Evolutionary conservation across 2,888 invertebrate species (phyloP), one percentile per base, ranked within the genome.

Genomic region (Drosophila macrospina): DNA sequence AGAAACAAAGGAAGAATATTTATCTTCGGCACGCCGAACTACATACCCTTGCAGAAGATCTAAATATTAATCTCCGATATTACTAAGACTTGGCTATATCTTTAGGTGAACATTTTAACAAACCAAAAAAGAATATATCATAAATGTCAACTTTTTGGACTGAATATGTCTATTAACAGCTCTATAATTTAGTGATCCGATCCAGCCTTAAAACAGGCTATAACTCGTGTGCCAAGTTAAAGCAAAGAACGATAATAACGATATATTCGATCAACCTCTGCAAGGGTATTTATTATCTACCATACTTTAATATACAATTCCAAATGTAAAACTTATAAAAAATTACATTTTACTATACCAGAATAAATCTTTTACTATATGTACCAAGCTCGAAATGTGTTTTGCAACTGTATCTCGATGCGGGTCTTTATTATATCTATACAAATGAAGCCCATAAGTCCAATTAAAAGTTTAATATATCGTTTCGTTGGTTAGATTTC

Each of bases 401-500:
- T 50, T 41, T 50, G 2, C 13, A 13, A 2, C 4, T 41, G 30
- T 16, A 39, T 36, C 24, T n/a, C n/a, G 13, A 36, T 62, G 69
- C 56, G 55, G 63, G 34, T 37, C 42, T n/a, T 50, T 11, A 5
- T n/a, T n/a, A 39, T 32, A 16, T 32, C 0, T n/a, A 26, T 13
- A 28, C 16, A 44, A 8, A 26, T 5, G 13, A 1, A 34, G 20
- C 64, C 65, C 64, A 60, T 34, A n/a, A 13, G 32, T 16, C 65
- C 55, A 72, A 48, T 36, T 39, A 74, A 67, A 41, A 67, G 51
- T 55, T 62, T 47, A 44, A 45, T 62, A 41, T 36, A 45, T 42
- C 52, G 30, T 71, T 69, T 83, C 88, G 88, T 74, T 83, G 65
- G 83, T 83, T 83, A 83, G 88, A 86, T 79, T 71, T 86, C 80